Evolutionary conservation across 2,888 invertebrate species (phyloP), one percentile per base, ranked within the genome.

Genomic region (Epistrophella euchroma): DNA sequence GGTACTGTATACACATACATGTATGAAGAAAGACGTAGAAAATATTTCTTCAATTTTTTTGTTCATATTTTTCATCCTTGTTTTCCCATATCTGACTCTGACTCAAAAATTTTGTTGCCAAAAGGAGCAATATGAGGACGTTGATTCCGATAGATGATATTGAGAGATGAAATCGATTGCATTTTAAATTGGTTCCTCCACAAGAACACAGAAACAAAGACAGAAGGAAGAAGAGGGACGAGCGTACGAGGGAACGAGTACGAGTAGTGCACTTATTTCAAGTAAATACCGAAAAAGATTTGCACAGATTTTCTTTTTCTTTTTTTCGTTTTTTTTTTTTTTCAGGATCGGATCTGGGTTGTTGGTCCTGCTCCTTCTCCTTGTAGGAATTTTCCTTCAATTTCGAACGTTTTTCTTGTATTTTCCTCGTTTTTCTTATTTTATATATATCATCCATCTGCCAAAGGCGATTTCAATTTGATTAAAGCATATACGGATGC

Each of bases 81-180:
- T 72, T 50, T 40, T 58, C 19, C 13, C 15, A 47, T 72, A 32
- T 11, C 50, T 40, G 28, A 32, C n/a, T 62, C 43, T 32, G 50
- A 55, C 25, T 71, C 22, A 52, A 64, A 43, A 19, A 28, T 19
- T 28, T 72, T 55, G 13, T 40, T 37, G 37, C 76, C 35, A 68
- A 68, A 76, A 68, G 58, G 32, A 37, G 37, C 47, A 47, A 56
- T 68, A 58, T 37, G 58, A 47, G 47, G 28, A 76, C 52, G 35
- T 55, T 72, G 66, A 81, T 56, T 77, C 45, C 28, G 35, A 73
- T 25, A 76, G 56, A 81, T 77, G 85, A 85, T 85, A 77, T 77
- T 77, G 85, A 77, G 76, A 85, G 76, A 80, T 85, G 84, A 85
- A 83, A 83, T 87, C 87, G 87, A 87, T 87, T 84, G 87, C 83